phyloP scores from a whole-genome alignment of 1,140 invertebrate species.

The Drosophila rhopaloa region DNA sequence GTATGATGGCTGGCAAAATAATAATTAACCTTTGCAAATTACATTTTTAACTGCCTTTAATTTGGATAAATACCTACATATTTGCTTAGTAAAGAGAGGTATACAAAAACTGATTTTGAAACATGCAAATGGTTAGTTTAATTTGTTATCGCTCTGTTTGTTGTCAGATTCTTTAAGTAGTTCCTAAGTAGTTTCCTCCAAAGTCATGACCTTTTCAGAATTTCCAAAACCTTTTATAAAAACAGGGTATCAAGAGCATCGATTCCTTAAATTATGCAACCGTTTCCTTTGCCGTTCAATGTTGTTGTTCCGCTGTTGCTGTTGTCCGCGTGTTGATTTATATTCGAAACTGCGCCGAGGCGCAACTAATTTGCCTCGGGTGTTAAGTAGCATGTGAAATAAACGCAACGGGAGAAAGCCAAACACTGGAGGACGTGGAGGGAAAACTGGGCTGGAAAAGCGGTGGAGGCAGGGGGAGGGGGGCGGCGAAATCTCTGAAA shows the following conservation, averaged over 20 bases:
- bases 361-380: slow-evolving; percentile 79
- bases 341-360: slow-evolving; percentile 66
- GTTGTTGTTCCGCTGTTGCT: slow-evolving; percentile 14
- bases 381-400: slow-evolving; percentile 75
- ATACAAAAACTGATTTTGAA: no score
- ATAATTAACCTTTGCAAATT: background rate
- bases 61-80: no score
- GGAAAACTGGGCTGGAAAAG: slow-evolving; percentile 6
- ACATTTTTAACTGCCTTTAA: background rate
- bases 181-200: no score
- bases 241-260: background rate
- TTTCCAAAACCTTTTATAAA: no score
- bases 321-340: slow-evolving; percentile 69
- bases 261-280: background rate
- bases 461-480: background rate
- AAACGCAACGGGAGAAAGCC: slow-evolving; percentile 35
- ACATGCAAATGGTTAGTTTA: no score
- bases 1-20: background rate
- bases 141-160: no score
- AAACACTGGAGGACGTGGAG: slow-evolving; percentile 9
- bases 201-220: no score
- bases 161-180: no score
- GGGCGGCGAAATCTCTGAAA: slow-evolving; percentile 11
- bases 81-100: no score
- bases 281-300: slow-evolving; percentile 3